These are phyloP conservation scores for Gnathonemus echidnorhynchus DNA, from an alignment of 2,113 vertebrate species.

Conservation along the genomic window DNA sequence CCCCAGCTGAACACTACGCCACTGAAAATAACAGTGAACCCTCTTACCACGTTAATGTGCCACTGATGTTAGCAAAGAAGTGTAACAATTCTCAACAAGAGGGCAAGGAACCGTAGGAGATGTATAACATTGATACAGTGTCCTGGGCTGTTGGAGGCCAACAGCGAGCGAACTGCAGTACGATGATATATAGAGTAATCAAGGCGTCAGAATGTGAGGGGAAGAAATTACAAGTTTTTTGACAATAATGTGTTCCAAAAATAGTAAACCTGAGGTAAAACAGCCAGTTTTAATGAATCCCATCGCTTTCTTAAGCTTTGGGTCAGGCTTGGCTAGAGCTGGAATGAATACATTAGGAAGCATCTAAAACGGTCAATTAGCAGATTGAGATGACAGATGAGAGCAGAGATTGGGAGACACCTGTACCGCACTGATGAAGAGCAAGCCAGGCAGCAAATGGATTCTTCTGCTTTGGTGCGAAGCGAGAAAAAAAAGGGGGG, in stretches of 20 bases:
- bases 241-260: background rate
- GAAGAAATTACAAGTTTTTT: background rate
- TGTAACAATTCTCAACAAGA: background rate
- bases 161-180: background rate
- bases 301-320: background rate
- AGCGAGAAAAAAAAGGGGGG: background rate
- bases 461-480: background rate
- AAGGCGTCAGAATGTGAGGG: background rate
- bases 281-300: background rate
- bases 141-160: background rate
- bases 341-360: background rate
- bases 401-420: background rate
- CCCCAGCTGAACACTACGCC: background rate
- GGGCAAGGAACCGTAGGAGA: background rate
- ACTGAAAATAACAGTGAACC: background rate
- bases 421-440: background rate
- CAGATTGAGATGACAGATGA: background rate
- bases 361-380: slow-evolving; percentile 9
- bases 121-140: background rate
- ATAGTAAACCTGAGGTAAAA: background rate
- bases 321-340: background rate
- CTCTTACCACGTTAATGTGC: background rate
- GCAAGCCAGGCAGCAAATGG: background rate
- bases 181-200: background rate
- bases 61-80: background rate